A percentile compares a stretch with the other conserved stretches of the same genome.
Evolutionary conservation across 2,113 vertebrate species (phyloP).

Genomic region (Microcebus tavaratra): DNA sequence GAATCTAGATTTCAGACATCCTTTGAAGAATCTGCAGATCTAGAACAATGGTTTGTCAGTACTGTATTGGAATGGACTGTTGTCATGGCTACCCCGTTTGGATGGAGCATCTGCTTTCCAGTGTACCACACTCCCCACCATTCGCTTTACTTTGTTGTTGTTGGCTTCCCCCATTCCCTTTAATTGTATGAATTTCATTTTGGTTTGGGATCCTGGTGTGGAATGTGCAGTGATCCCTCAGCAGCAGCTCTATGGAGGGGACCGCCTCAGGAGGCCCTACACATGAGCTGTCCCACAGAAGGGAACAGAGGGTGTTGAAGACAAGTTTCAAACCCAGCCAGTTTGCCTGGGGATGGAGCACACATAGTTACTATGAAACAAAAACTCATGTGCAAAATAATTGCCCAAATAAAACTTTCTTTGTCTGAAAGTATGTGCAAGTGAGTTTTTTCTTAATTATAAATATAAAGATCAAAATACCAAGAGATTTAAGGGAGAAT

Average conservation of each 20-base stretch:
- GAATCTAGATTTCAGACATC: not conserved
- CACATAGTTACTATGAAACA: not conserved
- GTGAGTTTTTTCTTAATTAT: not conserved
- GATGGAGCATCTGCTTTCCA: not conserved
- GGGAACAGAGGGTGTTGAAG: not conserved
- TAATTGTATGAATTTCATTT: not conserved
- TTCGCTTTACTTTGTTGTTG: not conserved
- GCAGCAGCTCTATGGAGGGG: not conserved
- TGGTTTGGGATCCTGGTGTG: not conserved
- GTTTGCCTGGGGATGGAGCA: not conserved
- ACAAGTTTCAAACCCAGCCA: not conserved
- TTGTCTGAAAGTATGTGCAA: not conserved
- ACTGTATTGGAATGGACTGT: not conserved
- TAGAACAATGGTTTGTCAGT: not conserved
- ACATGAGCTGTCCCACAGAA: not conserved
- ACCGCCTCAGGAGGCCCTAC: not conserved
- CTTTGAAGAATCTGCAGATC: not conserved
- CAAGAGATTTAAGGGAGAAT: not conserved
- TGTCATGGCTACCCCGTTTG: not conserved
- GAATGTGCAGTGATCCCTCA: not conserved
- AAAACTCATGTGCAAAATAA: not conserved
- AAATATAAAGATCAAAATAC: constrained; percentile 1
- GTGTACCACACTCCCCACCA: not conserved
- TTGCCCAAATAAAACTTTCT: not conserved
- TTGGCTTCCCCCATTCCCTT: not conserved